These are phyloP conservation scores for Sinopyrophorus schimmeli DNA, from an alignment of 2,888 invertebrate species.

Conservation along the genomic window DNA sequence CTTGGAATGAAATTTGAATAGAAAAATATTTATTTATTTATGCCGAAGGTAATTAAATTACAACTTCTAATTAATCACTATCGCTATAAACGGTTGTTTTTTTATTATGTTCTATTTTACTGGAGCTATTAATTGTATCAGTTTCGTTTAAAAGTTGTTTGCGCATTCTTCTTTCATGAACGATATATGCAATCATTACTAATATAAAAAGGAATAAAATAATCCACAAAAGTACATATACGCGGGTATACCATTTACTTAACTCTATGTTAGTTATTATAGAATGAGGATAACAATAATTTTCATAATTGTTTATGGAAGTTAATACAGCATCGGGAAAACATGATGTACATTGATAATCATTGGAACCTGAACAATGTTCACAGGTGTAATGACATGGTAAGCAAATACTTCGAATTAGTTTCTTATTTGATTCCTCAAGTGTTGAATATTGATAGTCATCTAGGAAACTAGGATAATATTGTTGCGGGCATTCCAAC, in stretches of 20 bases:
- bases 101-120: slow-evolving; percentile 45
- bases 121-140: slow-evolving; percentile 43
- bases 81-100: slow-evolving; percentile 47
- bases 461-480: slow-evolving; percentile 44
- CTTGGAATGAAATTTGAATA: too few species aligned
- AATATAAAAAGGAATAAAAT: slow-evolving; percentile 37
- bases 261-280: slow-evolving; percentile 35
- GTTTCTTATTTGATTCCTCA: slow-evolving; percentile 34
- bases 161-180: slow-evolving; percentile 22
- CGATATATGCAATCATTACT: slow-evolving; percentile 23
- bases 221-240: slow-evolving; percentile 41
- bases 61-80: slow-evolving; percentile 39
- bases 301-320: slow-evolving; percentile 50
- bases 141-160: too few species aligned
- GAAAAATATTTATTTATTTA: too few species aligned
- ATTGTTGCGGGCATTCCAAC: slow-evolving; percentile 56
- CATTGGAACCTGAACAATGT: slow-evolving; percentile 68
- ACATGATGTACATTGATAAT: slow-evolving; percentile 71
- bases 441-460: slow-evolving; percentile 15
- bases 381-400: slow-evolving; percentile 77
- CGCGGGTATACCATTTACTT: slow-evolving; percentile 46
- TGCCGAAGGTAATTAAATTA: too few species aligned
- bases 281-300: slow-evolving; percentile 50
- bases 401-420: slow-evolving; percentile 55
- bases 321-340: slow-evolving; percentile 66